Evolutionary conservation across 2,888 invertebrate species (phyloP).

Genomic region (Marasmarcha lunaedactyla): DNA sequence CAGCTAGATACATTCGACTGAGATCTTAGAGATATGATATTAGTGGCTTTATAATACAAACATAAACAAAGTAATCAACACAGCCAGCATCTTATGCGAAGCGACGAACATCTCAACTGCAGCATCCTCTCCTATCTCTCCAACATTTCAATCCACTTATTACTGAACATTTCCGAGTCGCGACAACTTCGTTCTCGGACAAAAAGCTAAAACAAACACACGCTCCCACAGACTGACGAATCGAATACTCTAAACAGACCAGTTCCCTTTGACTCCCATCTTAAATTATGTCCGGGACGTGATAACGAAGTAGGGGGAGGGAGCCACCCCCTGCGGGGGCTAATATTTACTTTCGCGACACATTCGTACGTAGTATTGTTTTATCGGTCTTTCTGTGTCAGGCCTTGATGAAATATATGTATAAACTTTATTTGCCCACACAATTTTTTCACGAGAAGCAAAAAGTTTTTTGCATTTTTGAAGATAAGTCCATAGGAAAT

Average conservation of each 20-base stretch:
- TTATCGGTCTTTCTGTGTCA: conserved; percentile 15
- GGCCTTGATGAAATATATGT: conserved; percentile 15
- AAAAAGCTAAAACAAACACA: conserved; percentile 1
- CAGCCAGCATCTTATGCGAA: too few species aligned
- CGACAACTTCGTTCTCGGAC: neutral
- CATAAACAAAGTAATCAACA: too few species aligned
- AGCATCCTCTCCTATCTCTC: too few species aligned
- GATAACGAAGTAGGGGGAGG: conserved; percentile 39
- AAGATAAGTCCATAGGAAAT: too few species aligned
- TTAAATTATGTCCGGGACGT: conserved; percentile 66
- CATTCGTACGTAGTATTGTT: conserved; percentile 29
- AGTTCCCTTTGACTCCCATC: conserved; percentile 33
- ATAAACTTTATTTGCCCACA: conserved; percentile 6
- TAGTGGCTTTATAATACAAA: too few species aligned
- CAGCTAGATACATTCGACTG: too few species aligned
- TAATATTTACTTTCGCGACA: conserved; percentile 41
- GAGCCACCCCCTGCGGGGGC: conserved; percentile 13
- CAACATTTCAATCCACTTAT: too few species aligned
- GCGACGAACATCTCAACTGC: too few species aligned
- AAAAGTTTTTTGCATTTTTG: too few species aligned
- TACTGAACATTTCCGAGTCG: too few species aligned
- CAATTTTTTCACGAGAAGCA: too few species aligned
- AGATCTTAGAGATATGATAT: too few species aligned
- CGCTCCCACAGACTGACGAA: conserved; percentile 11
- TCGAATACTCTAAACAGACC: conserved; percentile 9